Evolutionary conservation across 2,113 vertebrate species (phyloP).

Genomic region (human): GRCh38 chr2:123979001-123979500

Average conservation of each 20-base stretch:
- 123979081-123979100: too few species aligned
- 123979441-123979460: neutral
- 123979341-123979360: neutral
- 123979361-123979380: too few species aligned
- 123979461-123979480: neutral
- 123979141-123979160: neutral
- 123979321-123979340: neutral
- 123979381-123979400: accelerated
- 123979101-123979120: neutral
- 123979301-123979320: neutral
- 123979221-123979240: neutral
- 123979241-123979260: neutral
- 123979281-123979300: neutral
- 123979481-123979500: neutral
- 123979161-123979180: neutral
- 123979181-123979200: neutral
- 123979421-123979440: neutral
- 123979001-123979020: neutral
- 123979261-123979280: neutral
- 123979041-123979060: neutral
- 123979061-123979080: neutral
- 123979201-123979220: neutral
- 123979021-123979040: neutral
- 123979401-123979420: neutral
- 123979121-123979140: neutral